Base-by-base conservation (phyloP, 2,888 invertebrate species). In the Macrophya alboannulata region DNA sequence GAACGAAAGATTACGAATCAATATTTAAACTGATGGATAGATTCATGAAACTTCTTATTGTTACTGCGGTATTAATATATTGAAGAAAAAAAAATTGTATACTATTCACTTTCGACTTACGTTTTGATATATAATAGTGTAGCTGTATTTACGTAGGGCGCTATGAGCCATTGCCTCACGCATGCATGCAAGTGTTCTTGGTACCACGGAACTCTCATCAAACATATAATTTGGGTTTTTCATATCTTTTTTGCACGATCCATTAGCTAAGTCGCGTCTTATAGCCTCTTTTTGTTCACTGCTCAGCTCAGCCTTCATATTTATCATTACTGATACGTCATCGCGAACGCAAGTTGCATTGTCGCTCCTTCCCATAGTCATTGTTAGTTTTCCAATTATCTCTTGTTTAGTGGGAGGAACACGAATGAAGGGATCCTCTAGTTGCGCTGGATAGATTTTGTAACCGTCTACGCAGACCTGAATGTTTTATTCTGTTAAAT, bases 401-500 rank as follows among this genome's bases (percentile, higher is more conserved):
- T 90, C 91, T 31, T 92, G 90, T 9, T 89, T 88, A 1, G 88
- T 89, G 45, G 87, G 21, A 37, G 9, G n/a, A 40, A 71, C 88
- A 8, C 89, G 15, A 45, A 88, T 89, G 6, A 90, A 72, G 0
- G 86, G 77, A 86, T 91, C 89, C 0, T 15, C 12, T 2, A 88
- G 85, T 0, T 76, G 0, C 12, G 40, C 2, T 10, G 89, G 85
- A 84, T 91, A 94, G 45, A 87, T 91, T 85, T 92, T 91, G 31
- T 88, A 89, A 4, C 89, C 92, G n/a, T 93, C 92, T n/a, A 94
- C 48, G 87, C 94, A 94, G 25, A 94, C 89, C 90, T 92, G 79
- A 17, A 84, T 65, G 21, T 21, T 51, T 84, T 10, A 76, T 51
- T 31, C 2, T 37, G 31, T 55, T 51, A 6, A 31, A 25, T 45